Evolutionary conservation across 2,888 invertebrate species (phyloP).

Genomic region (Cosmopolites sordidus): DNA sequence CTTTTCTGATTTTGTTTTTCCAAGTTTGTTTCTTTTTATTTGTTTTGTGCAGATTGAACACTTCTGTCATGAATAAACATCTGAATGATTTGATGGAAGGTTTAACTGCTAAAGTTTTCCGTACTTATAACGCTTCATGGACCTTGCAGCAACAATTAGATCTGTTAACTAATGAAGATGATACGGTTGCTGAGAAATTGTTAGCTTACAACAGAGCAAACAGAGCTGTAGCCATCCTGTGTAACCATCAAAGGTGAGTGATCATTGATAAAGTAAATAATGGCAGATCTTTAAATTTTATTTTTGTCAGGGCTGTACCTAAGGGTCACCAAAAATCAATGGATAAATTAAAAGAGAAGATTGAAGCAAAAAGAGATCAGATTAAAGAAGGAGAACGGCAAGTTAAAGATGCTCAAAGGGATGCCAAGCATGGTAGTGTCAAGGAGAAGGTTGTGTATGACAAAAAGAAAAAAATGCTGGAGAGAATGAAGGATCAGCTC

Average conservation of each 20-base stretch:
- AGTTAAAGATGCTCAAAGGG: constrained; percentile 71
- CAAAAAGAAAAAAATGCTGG: constrained; percentile 84
- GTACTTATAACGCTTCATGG: constrained; percentile 99
- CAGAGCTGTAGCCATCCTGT: constrained; percentile 94
- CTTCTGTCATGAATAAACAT: constrained; percentile 94
- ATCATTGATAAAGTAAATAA: constrained; percentile 2
- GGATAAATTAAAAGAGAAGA: constrained; percentile 95
- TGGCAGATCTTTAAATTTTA: constrained; percentile 47
- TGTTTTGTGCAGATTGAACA: constrained; percentile 68
- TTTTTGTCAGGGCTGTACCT: constrained; percentile 63
- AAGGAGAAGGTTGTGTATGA: constrained; percentile 76
- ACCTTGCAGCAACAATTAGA: constrained; percentile 95
- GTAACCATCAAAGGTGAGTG: constrained; percentile 97
- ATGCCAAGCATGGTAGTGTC: constrained; percentile 78
- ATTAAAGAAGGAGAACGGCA: constrained; percentile 81
- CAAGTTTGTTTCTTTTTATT: background rate
- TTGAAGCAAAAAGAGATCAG: constrained; percentile 80
- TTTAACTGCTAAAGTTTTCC: constrained; percentile 98
- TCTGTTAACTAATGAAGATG: constrained; percentile 79
- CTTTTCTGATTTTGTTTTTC: background rate
- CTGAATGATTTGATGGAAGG: constrained; percentile 95
- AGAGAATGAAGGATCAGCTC: constrained; percentile 83
- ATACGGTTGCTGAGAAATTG: constrained; percentile 78
- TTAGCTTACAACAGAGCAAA: constrained; percentile 97
- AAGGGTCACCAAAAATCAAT: constrained; percentile 97